Evolutionary conservation across 1,140 invertebrate species (phyloP).

Genomic region (Micrasema longulum): DNA sequence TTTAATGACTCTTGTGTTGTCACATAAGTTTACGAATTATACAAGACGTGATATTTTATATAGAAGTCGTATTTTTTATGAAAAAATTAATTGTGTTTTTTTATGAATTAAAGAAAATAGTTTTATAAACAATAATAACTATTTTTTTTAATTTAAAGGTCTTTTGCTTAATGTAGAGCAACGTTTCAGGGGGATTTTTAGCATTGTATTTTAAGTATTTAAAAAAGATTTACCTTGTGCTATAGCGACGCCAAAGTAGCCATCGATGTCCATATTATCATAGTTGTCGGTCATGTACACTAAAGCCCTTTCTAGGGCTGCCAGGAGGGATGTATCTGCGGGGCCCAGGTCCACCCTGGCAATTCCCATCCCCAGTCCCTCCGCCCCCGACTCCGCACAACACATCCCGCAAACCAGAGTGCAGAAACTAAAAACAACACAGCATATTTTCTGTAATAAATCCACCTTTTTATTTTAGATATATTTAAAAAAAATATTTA

Average conservation of each 20-base stretch:
- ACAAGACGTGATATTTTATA: too few relatives aligned
- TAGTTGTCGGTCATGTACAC: constrained; percentile 38
- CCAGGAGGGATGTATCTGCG: not conserved
- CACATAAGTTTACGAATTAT: too few relatives aligned
- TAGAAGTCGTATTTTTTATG: too few relatives aligned
- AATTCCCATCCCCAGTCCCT: not conserved
- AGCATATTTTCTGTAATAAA: not conserved
- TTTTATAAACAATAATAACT: too few relatives aligned
- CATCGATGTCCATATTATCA: constrained; percentile 44
- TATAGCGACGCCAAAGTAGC: constrained; percentile 45
- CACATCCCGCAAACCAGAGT: not conserved
- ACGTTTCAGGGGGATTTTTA: too few relatives aligned
- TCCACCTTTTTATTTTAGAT: not conserved
- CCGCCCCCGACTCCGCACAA: not conserved
- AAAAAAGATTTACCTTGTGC: constrained; percentile 46
- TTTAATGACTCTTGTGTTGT: too few relatives aligned
- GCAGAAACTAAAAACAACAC: not conserved
- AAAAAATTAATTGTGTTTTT: too few relatives aligned
- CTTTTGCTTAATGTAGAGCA: too few relatives aligned
- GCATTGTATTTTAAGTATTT: too few relatives aligned
- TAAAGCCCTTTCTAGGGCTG: constrained; percentile 14
- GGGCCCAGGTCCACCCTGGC: not conserved
- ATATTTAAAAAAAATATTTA: not conserved
- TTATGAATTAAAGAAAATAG: too few relatives aligned
- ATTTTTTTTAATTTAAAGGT: too few relatives aligned